Base-by-base conservation (phyloP, 2,888 invertebrate genomes). In the Cheilosia variabilis region DNA sequence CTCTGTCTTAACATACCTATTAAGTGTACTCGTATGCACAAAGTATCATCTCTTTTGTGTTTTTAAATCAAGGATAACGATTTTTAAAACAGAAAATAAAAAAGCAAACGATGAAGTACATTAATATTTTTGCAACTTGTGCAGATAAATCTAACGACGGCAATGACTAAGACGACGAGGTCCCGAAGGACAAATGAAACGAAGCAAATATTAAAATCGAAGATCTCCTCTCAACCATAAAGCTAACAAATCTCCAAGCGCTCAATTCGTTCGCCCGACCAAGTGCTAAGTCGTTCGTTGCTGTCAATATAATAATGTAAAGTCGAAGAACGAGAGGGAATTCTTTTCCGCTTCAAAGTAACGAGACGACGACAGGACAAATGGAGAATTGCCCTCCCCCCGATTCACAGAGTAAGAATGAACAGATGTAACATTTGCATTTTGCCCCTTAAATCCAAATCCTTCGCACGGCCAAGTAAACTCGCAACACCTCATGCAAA, bases 171-270 rank as follows among this genome's bases (percentile, higher is more conserved):
- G 31, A 31, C n/a, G 19, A 52, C 17, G 55, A 63, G 27, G 41
- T 63, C 78, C 71, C 63, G n/a, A 58, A 55, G 78, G 78, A 71
- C 63, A 52, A 69, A 63, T 84, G 63, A 68, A 84, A 53, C 53
- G 83, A 84, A 84, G 73, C 65, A 84, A 75, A 69, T 79, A 83
- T 53, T 17, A 22, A 17, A 83, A 78, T 79, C 41, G 58, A 63
- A 69, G 57, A 63, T 66, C 37, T 79, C 52, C 57, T 73, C 37
- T 57, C 57, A 65, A 73, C 22, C 83, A 63, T 63, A 69, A 69
- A 34, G 37, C 52, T 65, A 73, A 75, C 52, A 79, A 79, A 76
- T 75, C 68, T 73, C 43, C 47, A 72, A 53, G 37, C 53, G 17
- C 47, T 37, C 24, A 52, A 52, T 73, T 58, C 55, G n/a, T 58